Percentiles rank a stretch among this genome's conserved stretches.
Conservation (phyloP, 2,113 vertebrate genomes). For the Notechis scutatus region DNA sequence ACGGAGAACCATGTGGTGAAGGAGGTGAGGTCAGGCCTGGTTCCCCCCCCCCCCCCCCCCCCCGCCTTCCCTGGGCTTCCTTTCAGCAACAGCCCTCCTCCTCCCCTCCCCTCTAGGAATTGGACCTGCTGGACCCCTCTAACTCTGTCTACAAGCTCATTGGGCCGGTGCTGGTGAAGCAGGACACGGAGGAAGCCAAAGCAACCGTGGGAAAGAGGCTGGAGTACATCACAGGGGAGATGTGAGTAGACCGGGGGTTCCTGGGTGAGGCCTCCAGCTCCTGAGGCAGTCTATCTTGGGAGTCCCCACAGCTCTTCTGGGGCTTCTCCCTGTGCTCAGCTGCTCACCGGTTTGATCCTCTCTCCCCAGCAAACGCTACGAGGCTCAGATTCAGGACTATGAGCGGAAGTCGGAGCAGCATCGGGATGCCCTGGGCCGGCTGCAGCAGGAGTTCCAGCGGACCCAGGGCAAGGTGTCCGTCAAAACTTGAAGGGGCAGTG, state of each 20-base stretch:
- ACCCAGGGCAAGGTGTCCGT: slow-evolving; percentile 72
- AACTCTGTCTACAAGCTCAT: slow-evolving; percentile 87
- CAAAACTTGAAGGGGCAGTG: slow-evolving; percentile 70
- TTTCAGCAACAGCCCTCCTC: no score
- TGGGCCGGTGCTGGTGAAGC: slow-evolving; percentile 85
- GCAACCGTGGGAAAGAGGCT: slow-evolving; percentile 84
- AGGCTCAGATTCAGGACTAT: slow-evolving; percentile 80
- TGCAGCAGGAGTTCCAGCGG: slow-evolving; percentile 88
- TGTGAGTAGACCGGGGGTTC: slow-evolving; percentile 68
- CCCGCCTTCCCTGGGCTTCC: no score
- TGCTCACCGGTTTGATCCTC: not conserved
- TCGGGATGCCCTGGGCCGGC: slow-evolving; percentile 80
- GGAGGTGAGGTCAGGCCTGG: slow-evolving; percentile 73
- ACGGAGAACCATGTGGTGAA: slow-evolving; percentile 91
- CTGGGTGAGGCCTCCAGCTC: not conserved
- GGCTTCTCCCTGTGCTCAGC: not conserved
- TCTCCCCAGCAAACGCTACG: slow-evolving; percentile 78
- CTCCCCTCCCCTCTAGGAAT: slow-evolving; percentile 66
- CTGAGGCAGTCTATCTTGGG: not conserved
- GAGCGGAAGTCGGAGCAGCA: slow-evolving; percentile 84
- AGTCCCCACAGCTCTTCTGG: not conserved
- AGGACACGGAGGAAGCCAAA: slow-evolving; percentile 86
- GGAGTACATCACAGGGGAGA: slow-evolving; percentile 88
- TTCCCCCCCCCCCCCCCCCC: fast-evolving
- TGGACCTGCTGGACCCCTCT: slow-evolving; percentile 77